Evolutionary conservation across 2,797 vertebrate species (phyloP), one percentile per base, ranked within the genome.

Genomic region (Nasua narica): DNA sequence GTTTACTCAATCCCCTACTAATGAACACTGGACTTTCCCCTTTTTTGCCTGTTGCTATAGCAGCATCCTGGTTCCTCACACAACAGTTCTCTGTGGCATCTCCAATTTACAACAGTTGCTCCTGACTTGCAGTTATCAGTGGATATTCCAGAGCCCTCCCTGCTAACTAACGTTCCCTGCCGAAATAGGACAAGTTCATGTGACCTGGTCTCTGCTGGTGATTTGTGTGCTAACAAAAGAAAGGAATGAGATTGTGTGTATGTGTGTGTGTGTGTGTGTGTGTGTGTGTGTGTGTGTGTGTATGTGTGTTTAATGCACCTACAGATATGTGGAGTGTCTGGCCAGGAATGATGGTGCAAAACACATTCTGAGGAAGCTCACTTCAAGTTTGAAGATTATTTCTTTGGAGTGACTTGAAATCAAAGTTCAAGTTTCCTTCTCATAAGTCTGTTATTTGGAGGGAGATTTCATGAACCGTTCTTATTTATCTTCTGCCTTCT

Each of bases 401-500:
- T 93, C 62, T 96, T 98, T 87, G 78, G 89, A 97, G 67, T 19
- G 56, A 95, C 96, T 97, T 76, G 92, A 95, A 97, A 97, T 93
- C 77, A 90, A 69, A 96, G 77, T 95, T 95, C 77, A 96, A 92
- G 77, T 96, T 93, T 87, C 93, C 97, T 97, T 97, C 90, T 97
- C 90, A 85, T 95, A 95, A 96, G 67, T 92, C 92, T 93, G 32
- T 94, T 97, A 62, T 93, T 96, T 95, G 90, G 94, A 97, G 86
- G 69, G n/a, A 50, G 70, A 72, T 97, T 97, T 97, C 93, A 95
- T 85, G 58, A 94, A 90, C 54, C 56, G 21, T 87, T 92, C 87
- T 94, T 92, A 95, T 96, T 91, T 94, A 87, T 91, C 92, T 85
- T 77, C n/a, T 87, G 58, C 91, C 93, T 96, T 82, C 83, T 23